Conservation (phyloP, 2,113 vertebrate genomes). For the Emydura subglobosa region DNA sequence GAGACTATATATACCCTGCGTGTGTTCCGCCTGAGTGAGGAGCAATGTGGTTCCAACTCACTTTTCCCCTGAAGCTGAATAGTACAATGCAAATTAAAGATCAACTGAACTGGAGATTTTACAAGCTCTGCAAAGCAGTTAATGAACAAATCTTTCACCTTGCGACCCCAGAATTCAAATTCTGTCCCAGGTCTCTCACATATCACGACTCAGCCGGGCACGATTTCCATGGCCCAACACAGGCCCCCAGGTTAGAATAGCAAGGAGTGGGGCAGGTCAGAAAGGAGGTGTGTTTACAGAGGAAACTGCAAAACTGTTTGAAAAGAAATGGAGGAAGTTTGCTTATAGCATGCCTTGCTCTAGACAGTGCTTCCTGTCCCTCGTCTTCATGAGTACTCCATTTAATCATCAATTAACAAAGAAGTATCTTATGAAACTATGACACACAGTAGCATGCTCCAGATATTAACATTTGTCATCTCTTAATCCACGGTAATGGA, state of each 20-base stretch:
- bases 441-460: neutral
- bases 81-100: neutral
- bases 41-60: neutral
- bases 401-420: neutral
- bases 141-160: neutral
- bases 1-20: neutral
- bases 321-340: neutral
- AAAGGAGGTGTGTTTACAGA: neutral
- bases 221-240: neutral
- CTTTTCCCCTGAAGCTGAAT: neutral
- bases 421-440: neutral
- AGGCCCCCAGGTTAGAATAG: neutral
- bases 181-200: neutral
- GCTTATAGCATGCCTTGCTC: neutral
- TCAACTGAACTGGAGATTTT: neutral
- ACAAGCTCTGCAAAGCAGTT: neutral
- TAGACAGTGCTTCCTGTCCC: neutral
- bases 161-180: neutral
- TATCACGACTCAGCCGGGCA: neutral
- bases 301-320: neutral
- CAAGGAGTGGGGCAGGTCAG: neutral
- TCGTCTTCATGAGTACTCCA: neutral
- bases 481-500: neutral
- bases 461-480: neutral
- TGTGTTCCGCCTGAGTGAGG: neutral